Conservation (phyloP, 2,113 vertebrate species). For the Menura novaehollandiae region DNA sequence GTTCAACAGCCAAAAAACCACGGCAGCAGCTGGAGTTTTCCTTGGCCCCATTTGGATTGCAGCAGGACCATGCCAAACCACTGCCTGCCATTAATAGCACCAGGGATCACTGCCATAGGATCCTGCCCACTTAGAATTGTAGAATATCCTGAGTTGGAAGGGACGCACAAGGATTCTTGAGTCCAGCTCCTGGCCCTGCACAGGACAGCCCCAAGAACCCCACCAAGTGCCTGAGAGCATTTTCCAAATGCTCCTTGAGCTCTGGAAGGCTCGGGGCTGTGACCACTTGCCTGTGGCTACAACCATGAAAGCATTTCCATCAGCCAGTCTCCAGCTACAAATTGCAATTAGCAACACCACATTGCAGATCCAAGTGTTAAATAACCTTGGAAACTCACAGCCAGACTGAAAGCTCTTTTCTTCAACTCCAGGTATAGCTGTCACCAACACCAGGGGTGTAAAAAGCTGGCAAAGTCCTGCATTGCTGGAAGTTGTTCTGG, state of each 20-base stretch:
- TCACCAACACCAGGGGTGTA: neutral
- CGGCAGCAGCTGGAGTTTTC: rapidly evolving
- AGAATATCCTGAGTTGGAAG: neutral
- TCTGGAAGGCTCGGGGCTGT: neutral
- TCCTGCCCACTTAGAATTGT: rapidly evolving
- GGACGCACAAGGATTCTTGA: neutral
- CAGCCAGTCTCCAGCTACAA: neutral
- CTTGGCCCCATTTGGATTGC: rapidly evolving
- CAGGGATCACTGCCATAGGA: rapidly evolving
- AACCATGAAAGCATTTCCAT: neutral
- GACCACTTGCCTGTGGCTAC: neutral
- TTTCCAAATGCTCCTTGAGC: neutral
- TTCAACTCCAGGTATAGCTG: neutral
- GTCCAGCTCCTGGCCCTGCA: neutral
- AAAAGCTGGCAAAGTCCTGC: neutral
- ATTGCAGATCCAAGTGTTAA: neutral
- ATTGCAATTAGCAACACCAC: neutral
- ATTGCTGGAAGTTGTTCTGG: neutral
- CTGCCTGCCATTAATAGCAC: rapidly evolving
- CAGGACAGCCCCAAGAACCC: neutral
- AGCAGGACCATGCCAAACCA: neutral
- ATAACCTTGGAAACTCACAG: neutral
- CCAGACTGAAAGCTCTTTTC: neutral
- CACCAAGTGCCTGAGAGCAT: neutral
- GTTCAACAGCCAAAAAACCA: neutral